Conservation (phyloP, 2,888 invertebrate genomes). For the Mesorhabditis belari region DNA sequence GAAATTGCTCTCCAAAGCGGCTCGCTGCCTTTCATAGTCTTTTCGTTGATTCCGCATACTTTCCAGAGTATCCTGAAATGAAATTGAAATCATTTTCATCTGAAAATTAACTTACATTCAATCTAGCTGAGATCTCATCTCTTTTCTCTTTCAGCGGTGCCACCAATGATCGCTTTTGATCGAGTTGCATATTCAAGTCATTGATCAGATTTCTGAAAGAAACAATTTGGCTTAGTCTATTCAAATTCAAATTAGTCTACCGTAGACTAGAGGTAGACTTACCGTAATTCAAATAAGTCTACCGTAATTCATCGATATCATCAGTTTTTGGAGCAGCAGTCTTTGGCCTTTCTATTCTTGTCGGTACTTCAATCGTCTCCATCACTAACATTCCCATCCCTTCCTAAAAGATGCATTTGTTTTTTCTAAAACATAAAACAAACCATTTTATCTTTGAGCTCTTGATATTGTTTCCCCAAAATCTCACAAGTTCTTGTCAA, state of each 20-base stretch:
- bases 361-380: constrained; percentile 23
- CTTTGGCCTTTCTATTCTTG: constrained; percentile 37
- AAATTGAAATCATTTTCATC: not conserved
- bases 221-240: not conserved
- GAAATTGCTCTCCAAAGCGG: too few relatives aligned
- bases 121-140: not conserved
- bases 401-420: constrained; percentile 22
- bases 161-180: not conserved
- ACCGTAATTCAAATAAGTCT: not conserved
- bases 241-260: too few relatives aligned
- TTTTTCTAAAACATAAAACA: not conserved
- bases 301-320: constrained; percentile 9
- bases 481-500: constrained; percentile 71
- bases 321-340: constrained; percentile 46
- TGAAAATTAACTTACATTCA: not conserved
- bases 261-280: too few relatives aligned
- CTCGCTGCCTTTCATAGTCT: not conserved
- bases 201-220: not conserved
- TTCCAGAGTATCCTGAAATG: not conserved
- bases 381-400: constrained; percentile 42
- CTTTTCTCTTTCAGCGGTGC: not conserved
- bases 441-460: constrained; percentile 61
- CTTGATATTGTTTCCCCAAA: constrained; percentile 60
- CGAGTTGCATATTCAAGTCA: not conserved
- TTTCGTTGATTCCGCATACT: not conserved